phyloP scores from a whole-genome alignment of 2,888 invertebrate species.

The Thumatha senex region DNA sequence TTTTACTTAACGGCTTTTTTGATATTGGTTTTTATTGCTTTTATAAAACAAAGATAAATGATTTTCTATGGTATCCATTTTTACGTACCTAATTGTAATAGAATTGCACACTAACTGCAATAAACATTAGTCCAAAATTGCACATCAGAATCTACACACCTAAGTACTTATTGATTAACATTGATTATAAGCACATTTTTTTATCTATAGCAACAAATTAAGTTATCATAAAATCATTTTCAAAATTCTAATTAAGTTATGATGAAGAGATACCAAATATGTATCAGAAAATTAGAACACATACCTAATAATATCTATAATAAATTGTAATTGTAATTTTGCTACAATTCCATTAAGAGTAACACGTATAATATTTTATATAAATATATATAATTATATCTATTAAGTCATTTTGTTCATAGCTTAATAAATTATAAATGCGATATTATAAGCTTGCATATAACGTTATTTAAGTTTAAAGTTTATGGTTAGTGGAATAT shows the following conservation, averaged over 20 bases:
- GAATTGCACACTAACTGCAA: conserved; percentile 8
- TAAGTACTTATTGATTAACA: conserved; percentile 15
- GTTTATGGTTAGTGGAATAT: no score
- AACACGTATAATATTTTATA: neutral
- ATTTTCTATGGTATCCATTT: no score
- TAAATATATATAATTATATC: neutral
- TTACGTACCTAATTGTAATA: neutral
- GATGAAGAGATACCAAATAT: no score
- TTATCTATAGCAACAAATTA: conserved; percentile 20
- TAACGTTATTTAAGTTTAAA: no score
- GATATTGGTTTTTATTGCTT: no score
- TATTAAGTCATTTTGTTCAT: neutral
- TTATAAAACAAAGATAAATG: no score
- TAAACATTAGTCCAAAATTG: conserved; percentile 12
- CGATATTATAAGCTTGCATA: no score
- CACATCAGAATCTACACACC: neutral
- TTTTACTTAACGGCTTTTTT: no score
- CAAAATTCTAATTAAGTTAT: conserved; percentile 30
- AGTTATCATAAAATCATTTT: conserved; percentile 30
- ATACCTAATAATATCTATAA: conserved; percentile 26
- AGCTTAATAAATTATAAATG: no score
- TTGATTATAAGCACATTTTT: conserved; percentile 18
- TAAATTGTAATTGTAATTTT: conserved; percentile 25
- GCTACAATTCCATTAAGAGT: conserved; percentile 5
- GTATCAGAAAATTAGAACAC: conserved; percentile 13